A percentile compares a stretch with the other conserved stretches of the same genome.
These are phyloP conservation scores for Protosalanx chinensis DNA, from an alignment of 2,797 vertebrate species.

Conservation along the genomic window DNA sequence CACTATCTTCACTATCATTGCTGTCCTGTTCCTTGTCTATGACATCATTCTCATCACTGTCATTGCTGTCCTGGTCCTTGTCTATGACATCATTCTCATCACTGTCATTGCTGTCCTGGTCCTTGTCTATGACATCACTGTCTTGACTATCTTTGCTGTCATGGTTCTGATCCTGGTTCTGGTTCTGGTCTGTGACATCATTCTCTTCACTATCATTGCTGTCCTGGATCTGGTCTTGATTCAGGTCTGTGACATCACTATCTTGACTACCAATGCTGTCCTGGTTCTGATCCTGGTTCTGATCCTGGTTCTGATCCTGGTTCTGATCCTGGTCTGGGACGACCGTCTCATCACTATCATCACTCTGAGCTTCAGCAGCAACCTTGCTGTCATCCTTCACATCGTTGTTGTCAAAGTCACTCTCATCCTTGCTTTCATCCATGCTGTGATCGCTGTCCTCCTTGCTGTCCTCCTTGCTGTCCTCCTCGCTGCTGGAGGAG, in stretches of 20 bases:
- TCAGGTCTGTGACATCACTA: neutral
- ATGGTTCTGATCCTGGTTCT: neutral
- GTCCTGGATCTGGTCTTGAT: neutral
- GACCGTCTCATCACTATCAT: neutral
- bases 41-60: too few species aligned
- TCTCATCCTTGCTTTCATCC: slow-evolving; percentile 1
- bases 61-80: neutral
- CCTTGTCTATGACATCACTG: slow-evolving; percentile 3
- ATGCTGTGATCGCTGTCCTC: slow-evolving; percentile 16
- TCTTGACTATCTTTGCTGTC: neutral
- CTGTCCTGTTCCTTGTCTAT: slow-evolving; percentile 1
- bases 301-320: slow-evolving; percentile 8
- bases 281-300: neutral
- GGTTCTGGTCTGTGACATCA: neutral
- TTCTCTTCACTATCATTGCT: too few species aligned
- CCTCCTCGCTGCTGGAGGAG: neutral
- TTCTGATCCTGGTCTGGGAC: slow-evolving; percentile 7
- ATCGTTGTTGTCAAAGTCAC: slow-evolving; percentile 21
- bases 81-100: neutral
- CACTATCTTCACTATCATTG: neutral
- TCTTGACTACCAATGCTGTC: neutral
- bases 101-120: slow-evolving; percentile 7
- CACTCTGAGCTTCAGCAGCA: neutral
- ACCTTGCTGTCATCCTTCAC: neutral
- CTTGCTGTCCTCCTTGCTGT: slow-evolving; percentile 29